A percentile compares a stretch with the other conserved stretches of the same genome.
Conservation (phyloP, 2,113 vertebrate genomes). For the Connochaetes taurinus region DNA sequence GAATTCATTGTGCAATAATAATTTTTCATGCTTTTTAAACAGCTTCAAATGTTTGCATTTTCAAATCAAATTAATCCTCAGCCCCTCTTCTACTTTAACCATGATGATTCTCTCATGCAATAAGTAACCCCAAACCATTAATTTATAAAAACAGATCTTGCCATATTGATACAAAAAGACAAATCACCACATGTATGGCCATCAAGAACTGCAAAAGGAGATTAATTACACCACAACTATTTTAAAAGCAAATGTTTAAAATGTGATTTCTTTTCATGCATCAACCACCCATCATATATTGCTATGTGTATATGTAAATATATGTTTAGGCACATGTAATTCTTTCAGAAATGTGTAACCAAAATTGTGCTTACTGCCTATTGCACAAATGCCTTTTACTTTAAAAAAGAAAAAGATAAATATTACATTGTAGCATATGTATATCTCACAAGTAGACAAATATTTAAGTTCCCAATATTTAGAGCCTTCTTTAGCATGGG, state of each 20-base stretch:
- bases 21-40: constrained; percentile 47
- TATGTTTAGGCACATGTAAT: not conserved
- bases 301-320: not conserved
- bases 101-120: not conserved
- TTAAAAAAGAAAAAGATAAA: not conserved
- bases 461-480: not conserved
- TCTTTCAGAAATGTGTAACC: not conserved
- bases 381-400: not conserved
- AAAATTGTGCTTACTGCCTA: not conserved
- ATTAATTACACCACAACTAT: not conserved
- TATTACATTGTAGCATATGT: not conserved
- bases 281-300: not conserved
- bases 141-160: constrained; percentile 52
- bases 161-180: constrained; percentile 13
- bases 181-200: not conserved
- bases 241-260: constrained; percentile 30
- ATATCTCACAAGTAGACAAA: not conserved
- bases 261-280: not conserved
- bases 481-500: not conserved
- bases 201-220: constrained; percentile 26
- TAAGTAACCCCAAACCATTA: constrained; percentile 4
- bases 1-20: constrained; percentile 41
- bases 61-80: constrained; percentile 50
- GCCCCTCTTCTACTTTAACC: not conserved
- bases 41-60: constrained; percentile 44